Conservation (phyloP, 2,797 vertebrate genomes). For the Heliangelus exortis region DNA sequence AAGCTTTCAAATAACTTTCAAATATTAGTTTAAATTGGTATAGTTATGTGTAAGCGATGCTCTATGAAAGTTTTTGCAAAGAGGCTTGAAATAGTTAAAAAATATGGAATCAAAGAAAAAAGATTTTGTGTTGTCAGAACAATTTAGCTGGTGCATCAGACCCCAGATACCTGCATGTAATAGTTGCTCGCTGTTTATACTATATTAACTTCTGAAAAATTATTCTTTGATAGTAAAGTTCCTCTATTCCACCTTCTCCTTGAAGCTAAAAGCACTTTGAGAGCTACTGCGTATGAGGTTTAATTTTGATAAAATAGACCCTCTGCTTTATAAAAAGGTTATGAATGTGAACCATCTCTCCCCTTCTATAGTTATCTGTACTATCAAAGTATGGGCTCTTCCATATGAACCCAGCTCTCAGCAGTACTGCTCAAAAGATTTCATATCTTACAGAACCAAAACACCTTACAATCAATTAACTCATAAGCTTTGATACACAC, state of each 20-base stretch:
- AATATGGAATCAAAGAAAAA: background rate
- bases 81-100: background rate
- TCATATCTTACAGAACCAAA: background rate
- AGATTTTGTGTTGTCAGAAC: background rate
- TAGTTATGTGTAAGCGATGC: background rate
- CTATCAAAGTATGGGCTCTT: background rate
- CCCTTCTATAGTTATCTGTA: background rate
- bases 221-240: background rate
- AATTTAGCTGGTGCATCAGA: background rate
- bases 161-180: background rate
- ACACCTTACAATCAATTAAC: background rate
- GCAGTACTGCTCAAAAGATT: background rate
- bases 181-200: background rate
- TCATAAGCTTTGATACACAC: background rate
- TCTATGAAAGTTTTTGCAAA: background rate
- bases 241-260: background rate
- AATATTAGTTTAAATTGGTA: background rate
- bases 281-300: background rate
- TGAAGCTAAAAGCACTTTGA: background rate
- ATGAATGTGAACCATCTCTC: background rate
- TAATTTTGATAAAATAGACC: background rate
- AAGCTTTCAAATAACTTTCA: background rate
- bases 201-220: background rate
- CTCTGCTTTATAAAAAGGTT: background rate
- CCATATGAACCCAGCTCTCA: background rate